Conservation (phyloP, 30 jellyfish, hydroid and myxozoan genomes). For the Morbakka virulenta region DNA sequence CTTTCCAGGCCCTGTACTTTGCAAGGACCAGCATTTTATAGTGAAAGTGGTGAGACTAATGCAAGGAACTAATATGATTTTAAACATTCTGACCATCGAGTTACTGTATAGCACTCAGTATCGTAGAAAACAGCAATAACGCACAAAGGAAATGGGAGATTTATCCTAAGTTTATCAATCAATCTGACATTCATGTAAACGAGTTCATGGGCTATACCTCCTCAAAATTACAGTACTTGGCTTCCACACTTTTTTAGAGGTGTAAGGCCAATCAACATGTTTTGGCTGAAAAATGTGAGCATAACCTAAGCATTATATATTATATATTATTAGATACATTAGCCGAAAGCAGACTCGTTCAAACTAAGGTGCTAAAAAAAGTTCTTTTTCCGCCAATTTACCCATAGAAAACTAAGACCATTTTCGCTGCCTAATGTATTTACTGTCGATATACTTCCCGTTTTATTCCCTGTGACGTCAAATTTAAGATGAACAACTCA, state of each 20-base stretch:
- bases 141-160: neutral
- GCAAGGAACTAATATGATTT: neutral
- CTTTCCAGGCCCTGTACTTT: neutral
- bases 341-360: no score
- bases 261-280: neutral
- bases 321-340: no score
- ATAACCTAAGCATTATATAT: neutral
- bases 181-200: neutral
- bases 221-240: neutral
- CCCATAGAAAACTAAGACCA: no score
- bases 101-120: neutral
- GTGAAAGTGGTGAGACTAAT: neutral
- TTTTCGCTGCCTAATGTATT: no score
- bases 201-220: neutral
- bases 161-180: neutral
- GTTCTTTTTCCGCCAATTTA: no score
- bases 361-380: no score
- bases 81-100: neutral
- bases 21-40: neutral
- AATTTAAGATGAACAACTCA: no score
- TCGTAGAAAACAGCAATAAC: neutral
- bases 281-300: neutral
- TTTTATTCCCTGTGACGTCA: no score
- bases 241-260: no score
- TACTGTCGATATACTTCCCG: no score